A percentile compares a stretch with the other conserved stretches of the same genome.
Conservation (phyloP, 1,140 invertebrate species). For the Drosophila ercepeae region DNA sequence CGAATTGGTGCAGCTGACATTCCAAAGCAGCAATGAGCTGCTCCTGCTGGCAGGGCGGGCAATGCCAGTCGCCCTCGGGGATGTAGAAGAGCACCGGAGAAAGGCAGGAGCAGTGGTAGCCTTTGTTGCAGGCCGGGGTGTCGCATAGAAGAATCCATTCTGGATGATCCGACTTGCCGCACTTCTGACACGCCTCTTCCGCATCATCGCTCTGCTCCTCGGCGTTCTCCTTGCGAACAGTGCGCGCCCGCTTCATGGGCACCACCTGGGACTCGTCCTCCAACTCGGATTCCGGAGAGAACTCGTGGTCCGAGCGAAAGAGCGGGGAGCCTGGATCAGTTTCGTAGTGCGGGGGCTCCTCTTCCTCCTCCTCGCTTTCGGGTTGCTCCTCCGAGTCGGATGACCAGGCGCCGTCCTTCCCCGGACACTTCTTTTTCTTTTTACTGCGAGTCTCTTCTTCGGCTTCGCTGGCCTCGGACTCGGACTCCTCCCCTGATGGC, state of each 20-base stretch:
- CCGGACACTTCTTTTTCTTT: slow-evolving; percentile 86
- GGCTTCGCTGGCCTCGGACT: slow-evolving; percentile 84
- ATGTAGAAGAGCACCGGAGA: slow-evolving; percentile 95
- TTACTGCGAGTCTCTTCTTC: slow-evolving; percentile 84
- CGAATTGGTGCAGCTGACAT: slow-evolving; percentile 86
- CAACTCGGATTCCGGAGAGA: slow-evolving; percentile 90
- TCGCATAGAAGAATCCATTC: slow-evolving; percentile 98
- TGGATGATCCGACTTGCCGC: slow-evolving; percentile 94
- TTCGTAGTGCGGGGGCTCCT: slow-evolving; percentile 85
- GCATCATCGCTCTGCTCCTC: slow-evolving; percentile 83
- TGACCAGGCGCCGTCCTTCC: slow-evolving; percentile 89
- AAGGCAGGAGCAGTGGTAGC: slow-evolving; percentile 97
- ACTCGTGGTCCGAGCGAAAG: slow-evolving; percentile 95
- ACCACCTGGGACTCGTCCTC: slow-evolving; percentile 86
- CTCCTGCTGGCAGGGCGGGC: slow-evolving; percentile 96
- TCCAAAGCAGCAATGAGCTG: slow-evolving; percentile 89
- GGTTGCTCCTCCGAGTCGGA: slow-evolving; percentile 87
- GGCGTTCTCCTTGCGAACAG: slow-evolving; percentile 87
- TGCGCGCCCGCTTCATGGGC: slow-evolving; percentile 88
- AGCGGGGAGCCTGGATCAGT: slow-evolving; percentile 86
- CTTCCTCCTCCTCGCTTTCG: slow-evolving; percentile 86
- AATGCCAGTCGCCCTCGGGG: slow-evolving; percentile 98
- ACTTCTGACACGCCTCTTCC: slow-evolving; percentile 93
- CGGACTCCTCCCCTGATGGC: slow-evolving; percentile 83
- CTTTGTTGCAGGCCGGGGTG: slow-evolving; percentile 91